Evolutionary conservation across 2,888 invertebrate species (phyloP).

Genomic region (Diogma glabrata): DNA sequence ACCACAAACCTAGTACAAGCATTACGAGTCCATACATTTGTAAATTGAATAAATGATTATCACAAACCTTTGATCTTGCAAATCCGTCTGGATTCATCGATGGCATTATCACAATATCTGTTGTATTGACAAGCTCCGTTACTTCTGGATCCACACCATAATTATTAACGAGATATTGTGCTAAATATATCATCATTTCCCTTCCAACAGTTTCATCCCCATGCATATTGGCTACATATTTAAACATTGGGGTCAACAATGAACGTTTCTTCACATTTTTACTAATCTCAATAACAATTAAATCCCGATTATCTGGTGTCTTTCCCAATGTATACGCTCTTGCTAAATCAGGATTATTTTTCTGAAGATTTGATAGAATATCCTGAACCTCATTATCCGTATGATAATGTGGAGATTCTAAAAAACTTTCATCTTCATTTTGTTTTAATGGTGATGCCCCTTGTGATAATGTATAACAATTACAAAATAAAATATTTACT

Average conservation of each 20-base stretch:
- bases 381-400: conserved; percentile 58
- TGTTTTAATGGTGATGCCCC: too few relatives aligned
- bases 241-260: conserved; percentile 75
- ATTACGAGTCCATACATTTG: too few relatives aligned
- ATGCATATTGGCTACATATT: conserved; percentile 94
- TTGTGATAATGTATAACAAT: conserved; percentile 4
- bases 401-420: conserved; percentile 49
- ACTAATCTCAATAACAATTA: conserved; percentile 61
- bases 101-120: conserved; percentile 92
- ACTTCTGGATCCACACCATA: conserved; percentile 59
- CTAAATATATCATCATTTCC: conserved; percentile 69
- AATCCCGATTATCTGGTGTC: conserved; percentile 66
- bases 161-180: conserved; percentile 69
- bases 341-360: conserved; percentile 55
- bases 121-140: conserved; percentile 66
- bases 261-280: conserved; percentile 46
- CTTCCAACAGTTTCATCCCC: conserved; percentile 88
- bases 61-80: conserved; percentile 58
- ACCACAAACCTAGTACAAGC: too few relatives aligned
- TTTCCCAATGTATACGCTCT: conserved; percentile 69
- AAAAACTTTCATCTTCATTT: conserved; percentile 43
- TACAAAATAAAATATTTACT: too few relatives aligned
- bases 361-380: conserved; percentile 48
- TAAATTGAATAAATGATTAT: too few relatives aligned
- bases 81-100: conserved; percentile 97